Percentiles rank a stretch among this genome's conserved stretches.
Evolutionary conservation across 2,113 vertebrate species (phyloP).

Genomic region (Eulemur rufifrons): DNA sequence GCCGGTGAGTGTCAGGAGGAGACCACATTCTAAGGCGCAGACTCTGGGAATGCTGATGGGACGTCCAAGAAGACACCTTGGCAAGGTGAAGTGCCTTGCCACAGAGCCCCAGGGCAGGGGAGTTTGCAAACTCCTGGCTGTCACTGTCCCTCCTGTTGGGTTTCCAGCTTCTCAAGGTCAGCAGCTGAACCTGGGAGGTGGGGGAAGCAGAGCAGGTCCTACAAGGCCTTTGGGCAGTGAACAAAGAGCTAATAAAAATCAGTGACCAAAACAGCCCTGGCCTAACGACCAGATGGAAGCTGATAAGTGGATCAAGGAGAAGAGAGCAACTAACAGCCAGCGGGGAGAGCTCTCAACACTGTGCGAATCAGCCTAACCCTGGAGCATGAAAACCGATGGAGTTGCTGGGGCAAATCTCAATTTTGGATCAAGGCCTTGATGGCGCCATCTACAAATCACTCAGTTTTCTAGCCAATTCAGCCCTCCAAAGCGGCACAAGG

Average conservation of each 20-base stretch:
- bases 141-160: not conserved
- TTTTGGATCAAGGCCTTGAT: not conserved
- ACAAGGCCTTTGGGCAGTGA: not conserved
- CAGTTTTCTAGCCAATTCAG: not conserved
- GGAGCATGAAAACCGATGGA: accelerated
- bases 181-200: not conserved
- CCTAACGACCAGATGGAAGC: not conserved
- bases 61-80: not conserved
- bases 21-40: not conserved
- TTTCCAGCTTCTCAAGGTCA: constrained; percentile 49
- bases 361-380: not conserved
- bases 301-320: not conserved
- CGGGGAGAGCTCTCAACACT: not conserved
- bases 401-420: accelerated
- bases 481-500: not conserved
- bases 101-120: not conserved
- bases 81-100: not conserved
- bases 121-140: not conserved
- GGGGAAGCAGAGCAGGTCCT: not conserved
- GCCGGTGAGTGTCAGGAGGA: not conserved
- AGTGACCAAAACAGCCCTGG: not conserved
- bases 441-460: not conserved
- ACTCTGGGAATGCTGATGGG: not conserved
- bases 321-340: not conserved
- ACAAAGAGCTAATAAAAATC: constrained; percentile 55